Evolutionary conservation across 2,113 vertebrate genomes (phyloP).

Genomic region (Tringa solitaria): DNA sequence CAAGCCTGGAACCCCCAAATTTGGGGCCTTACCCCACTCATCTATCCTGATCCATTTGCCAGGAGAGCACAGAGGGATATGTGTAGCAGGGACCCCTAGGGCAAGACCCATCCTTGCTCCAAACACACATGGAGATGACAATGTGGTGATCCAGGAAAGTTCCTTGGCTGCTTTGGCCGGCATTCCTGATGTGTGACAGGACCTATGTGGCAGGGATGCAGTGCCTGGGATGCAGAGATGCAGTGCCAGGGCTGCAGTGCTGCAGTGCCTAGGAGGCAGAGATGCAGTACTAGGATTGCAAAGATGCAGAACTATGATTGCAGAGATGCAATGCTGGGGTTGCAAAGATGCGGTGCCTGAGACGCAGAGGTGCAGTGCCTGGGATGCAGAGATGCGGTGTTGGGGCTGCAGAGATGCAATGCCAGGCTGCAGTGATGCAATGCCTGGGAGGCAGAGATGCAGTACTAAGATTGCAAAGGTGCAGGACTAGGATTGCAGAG

Average conservation of each 20-base stretch:
- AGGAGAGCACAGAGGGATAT: neutral
- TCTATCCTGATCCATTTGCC: neutral
- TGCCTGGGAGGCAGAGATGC: neutral
- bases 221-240: neutral
- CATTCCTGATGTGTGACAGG: neutral
- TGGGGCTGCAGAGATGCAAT: neutral
- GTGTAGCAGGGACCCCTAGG: neutral
- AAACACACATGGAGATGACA: neutral
- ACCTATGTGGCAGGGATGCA: neutral
- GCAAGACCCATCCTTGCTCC: neutral
- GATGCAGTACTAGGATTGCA: too few species aligned
- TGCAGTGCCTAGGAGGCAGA: neutral
- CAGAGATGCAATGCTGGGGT: neutral
- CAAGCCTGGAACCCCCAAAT: neutral
- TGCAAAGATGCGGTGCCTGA: neutral
- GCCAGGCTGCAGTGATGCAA: neutral
- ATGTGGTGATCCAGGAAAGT: neutral
- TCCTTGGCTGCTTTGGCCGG: neutral
- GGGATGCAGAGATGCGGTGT: neutral
- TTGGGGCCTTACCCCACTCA: neutral
- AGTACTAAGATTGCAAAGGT: neutral
- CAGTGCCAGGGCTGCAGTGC: neutral
- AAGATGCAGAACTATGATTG: too few species aligned
- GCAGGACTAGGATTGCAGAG: neutral
- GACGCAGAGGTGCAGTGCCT: neutral